Evolutionary conservation across 2,888 invertebrate species (phyloP).

Genomic region (Cosmia trapezina): DNA sequence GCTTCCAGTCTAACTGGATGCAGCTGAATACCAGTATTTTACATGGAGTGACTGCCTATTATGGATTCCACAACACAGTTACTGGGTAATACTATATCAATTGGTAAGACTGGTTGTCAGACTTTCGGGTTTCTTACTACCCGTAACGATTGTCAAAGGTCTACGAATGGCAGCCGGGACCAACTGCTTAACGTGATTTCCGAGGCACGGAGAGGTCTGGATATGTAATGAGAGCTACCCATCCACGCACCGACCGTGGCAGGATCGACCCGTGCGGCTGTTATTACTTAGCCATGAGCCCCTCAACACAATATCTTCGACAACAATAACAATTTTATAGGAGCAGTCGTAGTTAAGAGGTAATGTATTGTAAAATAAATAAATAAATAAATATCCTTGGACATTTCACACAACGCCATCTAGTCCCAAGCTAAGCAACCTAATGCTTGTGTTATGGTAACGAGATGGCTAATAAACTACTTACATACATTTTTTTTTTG

Average conservation of each 20-base stretch:
- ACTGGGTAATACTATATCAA: background rate
- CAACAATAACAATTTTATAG: slow-evolving; percentile 14
- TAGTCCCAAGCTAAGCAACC: too few species aligned
- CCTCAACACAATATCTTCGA: background rate
- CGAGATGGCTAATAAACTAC: too few species aligned
- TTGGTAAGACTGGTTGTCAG: background rate
- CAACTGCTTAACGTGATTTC: background rate
- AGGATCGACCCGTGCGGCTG: background rate
- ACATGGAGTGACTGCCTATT: background rate
- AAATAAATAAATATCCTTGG: too few species aligned
- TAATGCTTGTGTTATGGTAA: too few species aligned
- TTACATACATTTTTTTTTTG: too few species aligned
- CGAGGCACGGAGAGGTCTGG: too few species aligned
- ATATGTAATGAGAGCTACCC: background rate
- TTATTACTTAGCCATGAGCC: background rate
- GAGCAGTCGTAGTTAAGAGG: slow-evolving; percentile 42
- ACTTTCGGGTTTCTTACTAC: background rate
- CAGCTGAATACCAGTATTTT: background rate
- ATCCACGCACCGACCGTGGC: background rate
- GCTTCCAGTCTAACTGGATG: background rate
- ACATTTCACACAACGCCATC: too few species aligned
- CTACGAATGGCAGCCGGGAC: background rate
- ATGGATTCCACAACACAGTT: background rate
- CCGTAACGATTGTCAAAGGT: background rate
- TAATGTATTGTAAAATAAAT: slow-evolving; percentile 56